Evolutionary conservation across 2,797 vertebrate species (phyloP).

Genomic region (Oreonectes daqikongensis): DNA sequence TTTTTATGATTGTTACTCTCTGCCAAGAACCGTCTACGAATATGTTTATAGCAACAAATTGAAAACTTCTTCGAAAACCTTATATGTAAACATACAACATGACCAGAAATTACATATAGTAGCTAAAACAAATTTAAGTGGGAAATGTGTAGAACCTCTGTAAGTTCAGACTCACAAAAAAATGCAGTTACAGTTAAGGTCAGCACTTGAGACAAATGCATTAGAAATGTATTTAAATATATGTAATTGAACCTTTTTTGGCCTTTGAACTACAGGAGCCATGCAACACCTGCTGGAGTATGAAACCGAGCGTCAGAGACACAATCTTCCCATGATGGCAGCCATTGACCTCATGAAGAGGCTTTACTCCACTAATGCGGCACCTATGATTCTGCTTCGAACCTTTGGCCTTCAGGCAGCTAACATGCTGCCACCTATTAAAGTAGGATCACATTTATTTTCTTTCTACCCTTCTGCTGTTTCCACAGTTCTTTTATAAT

Average conservation of each 20-base stretch:
- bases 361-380: conserved; percentile 86
- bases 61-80: neutral
- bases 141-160: too few species aligned
- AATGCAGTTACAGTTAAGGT: neutral
- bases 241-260: conserved; percentile 16
- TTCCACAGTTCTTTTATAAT: too few species aligned
- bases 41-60: neutral
- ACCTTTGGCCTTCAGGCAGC: conserved; percentile 93
- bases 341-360: conserved; percentile 89
- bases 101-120: too few species aligned
- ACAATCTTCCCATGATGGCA: conserved; percentile 92
- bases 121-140: too few species aligned
- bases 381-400: conserved; percentile 86
- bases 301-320: conserved; percentile 90
- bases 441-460: conserved; percentile 77
- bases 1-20: neutral
- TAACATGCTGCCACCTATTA: conserved; percentile 76
- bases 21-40: neutral
- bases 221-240: conserved; percentile 35
- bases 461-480: neutral
- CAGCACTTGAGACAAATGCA: neutral
- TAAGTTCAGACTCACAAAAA: neutral
- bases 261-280: conserved; percentile 78
- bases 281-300: conserved; percentile 89
- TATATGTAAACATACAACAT: too few species aligned